These are phyloP conservation scores for Drosophila sucinea DNA, from an alignment of 1,140 invertebrate species.

Conservation along the genomic window DNA sequence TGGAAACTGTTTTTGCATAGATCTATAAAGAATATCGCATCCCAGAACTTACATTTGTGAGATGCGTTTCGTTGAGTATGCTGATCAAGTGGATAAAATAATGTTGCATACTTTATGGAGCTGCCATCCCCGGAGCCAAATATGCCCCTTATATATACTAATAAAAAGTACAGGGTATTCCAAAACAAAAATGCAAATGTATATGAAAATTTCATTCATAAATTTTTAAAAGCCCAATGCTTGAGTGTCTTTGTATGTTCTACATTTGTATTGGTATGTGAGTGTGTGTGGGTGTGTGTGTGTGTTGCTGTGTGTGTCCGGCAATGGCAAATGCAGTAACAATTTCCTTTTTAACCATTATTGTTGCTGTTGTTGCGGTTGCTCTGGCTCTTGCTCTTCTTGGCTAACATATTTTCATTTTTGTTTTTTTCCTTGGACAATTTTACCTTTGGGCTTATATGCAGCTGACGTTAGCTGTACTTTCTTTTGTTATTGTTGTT, in stretches of 20 bases:
- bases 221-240: constrained; percentile 61
- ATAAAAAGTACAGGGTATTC: neutral
- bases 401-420: constrained; percentile 28
- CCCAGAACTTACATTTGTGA: too few relatives aligned
- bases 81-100: neutral
- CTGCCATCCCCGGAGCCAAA: neutral
- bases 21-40: too few relatives aligned
- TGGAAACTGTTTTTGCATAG: too few relatives aligned
- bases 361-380: constrained; percentile 26
- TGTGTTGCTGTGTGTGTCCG: constrained; percentile 33
- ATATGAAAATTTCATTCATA: constrained; percentile 65
- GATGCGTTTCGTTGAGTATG: too few relatives aligned
- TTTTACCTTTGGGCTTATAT: constrained; percentile 46
- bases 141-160: neutral
- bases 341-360: constrained; percentile 27
- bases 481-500: constrained; percentile 18
- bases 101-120: neutral
- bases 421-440: neutral
- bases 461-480: constrained; percentile 57
- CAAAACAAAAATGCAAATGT: constrained; percentile 30
- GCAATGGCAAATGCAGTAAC: constrained; percentile 41
- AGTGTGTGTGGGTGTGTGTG: neutral
- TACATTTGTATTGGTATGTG: neutral
- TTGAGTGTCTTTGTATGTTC: constrained; percentile 9
- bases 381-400: constrained; percentile 13